Base-by-base conservation (phyloP, 2,888 invertebrate species). In the Kryphioiulus occultus region DNA sequence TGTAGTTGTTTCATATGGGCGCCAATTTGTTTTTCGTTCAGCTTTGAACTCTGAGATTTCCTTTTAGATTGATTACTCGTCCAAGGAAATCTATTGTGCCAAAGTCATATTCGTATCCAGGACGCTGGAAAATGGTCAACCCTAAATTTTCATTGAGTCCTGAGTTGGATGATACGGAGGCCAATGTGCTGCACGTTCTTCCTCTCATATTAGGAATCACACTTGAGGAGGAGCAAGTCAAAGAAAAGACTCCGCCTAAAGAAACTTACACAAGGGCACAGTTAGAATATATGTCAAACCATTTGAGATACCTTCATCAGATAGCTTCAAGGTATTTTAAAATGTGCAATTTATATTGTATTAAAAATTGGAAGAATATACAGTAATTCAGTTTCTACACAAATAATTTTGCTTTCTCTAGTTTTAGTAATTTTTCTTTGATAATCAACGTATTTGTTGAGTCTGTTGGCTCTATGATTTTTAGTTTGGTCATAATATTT, bases 121-220 rank as follows among this genome's bases (percentile, higher is more conserved):
- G 47, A 15, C 44, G 53, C 30, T 87, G 87, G 87, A 35, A 85
- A n/a, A 26, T 42, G 42, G n/a, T 59, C 30, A 59, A 87, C 22
- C 15, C 53, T 7, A 3, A 17, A 19, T 53, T 53, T 47, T 53
- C 32, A 10, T 53, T 87, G 53, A 26, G n/a, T 42, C 83, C 26
- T 0, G 42, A 85, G n/a, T 30, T 85, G 39, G 53, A 85, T n/a
- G 53, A 30, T 12, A 53, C 32, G 9, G 85, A 30, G 19, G 53
- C 83, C 12, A 32, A 53, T 17, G 42, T 42, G 44, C 22, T 85
- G 32, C 22, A 53, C 26, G 87, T 87, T 19, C 53, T 87, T 30
- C 87, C 87, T 47, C 85, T 87, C 1, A 26, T 85, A n/a, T 35
- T 19, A 19, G 85, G 47, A 22, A 53, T 87, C n/a, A 85, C n/a